Evolutionary conservation across 1,140 invertebrate genomes (phyloP).

Genomic region (Triops longicaudatus): DNA sequence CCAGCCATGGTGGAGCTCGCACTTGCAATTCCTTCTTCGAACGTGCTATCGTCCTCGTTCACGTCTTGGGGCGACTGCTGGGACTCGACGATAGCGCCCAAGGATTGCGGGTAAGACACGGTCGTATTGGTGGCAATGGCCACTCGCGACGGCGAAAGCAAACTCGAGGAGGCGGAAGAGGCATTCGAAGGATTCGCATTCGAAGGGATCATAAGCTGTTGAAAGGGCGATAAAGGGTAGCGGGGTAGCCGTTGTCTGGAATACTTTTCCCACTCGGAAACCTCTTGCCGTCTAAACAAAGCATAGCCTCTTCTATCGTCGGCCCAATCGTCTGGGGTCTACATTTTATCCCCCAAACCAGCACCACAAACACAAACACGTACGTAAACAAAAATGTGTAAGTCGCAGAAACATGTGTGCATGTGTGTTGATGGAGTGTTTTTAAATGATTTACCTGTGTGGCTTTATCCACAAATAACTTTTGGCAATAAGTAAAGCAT

Average conservation of each 20-base stretch:
- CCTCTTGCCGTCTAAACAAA: slow-evolving; percentile 11
- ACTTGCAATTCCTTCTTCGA: slow-evolving; percentile 30
- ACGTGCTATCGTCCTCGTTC: not conserved
- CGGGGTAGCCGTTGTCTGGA: not conserved
- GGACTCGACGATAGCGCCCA: slow-evolving; percentile 20
- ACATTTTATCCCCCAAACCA: too few species aligned
- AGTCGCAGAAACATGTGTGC: too few species aligned
- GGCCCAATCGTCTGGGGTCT: slow-evolving; percentile 4
- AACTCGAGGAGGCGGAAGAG: slow-evolving; percentile 37
- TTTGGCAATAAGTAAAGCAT: slow-evolving; percentile 53
- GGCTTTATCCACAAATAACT: slow-evolving; percentile 62
- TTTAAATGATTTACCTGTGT: slow-evolving; percentile 53
- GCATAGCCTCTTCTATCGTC: slow-evolving; percentile 11
- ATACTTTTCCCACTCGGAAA: slow-evolving; percentile 15
- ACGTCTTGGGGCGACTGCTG: slow-evolving; percentile 32
- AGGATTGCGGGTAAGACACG: not conserved
- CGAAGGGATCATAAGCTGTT: slow-evolving; percentile 14
- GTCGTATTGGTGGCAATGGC: slow-evolving; percentile 19
- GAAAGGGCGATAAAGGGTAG: slow-evolving; percentile 3
- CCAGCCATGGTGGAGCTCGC: slow-evolving; percentile 30
- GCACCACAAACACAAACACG: too few species aligned
- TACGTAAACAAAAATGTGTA: too few species aligned
- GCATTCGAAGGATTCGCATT: slow-evolving; percentile 13
- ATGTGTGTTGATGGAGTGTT: not conserved
- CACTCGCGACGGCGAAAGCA: slow-evolving; percentile 19